phyloP scores from a whole-genome alignment of 2,888 invertebrate genomes.

The Pristionchus japonicus region DNA sequence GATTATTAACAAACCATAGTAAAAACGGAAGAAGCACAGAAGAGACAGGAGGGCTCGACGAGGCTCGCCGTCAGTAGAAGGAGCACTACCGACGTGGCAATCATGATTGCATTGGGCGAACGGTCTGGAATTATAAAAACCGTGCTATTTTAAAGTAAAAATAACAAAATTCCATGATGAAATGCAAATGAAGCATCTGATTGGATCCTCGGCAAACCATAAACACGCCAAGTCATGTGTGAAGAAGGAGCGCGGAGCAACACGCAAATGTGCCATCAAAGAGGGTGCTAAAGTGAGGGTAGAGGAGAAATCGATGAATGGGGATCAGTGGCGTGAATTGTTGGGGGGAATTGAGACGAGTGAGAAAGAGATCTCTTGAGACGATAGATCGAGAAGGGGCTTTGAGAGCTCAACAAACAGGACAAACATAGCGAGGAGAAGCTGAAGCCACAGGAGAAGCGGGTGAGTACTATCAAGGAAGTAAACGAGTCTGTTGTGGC shows the following conservation, averaged over 20 bases:
- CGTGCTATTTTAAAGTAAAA: background rate
- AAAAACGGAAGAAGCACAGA: background rate
- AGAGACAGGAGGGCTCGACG: background rate
- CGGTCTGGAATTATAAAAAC: background rate
- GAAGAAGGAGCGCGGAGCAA: background rate
- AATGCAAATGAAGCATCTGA: background rate
- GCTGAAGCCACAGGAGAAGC: background rate
- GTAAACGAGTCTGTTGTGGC: background rate
- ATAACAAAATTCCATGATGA: background rate
- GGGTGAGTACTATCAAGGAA: background rate
- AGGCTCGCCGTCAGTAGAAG: background rate
- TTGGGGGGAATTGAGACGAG: background rate
- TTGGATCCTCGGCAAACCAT: background rate
- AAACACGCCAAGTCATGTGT: background rate
- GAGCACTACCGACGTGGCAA: background rate
- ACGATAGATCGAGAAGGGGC: constrained; percentile 1
- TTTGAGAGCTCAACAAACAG: constrained; percentile 13
- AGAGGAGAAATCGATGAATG: background rate
- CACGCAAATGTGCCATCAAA: background rate
- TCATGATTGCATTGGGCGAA: background rate
- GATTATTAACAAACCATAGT: background rate
- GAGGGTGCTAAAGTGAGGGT: background rate
- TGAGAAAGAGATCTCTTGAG: constrained; percentile 34
- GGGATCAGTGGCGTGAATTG: background rate
- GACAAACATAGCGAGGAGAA: constrained; percentile 24